Evolutionary conservation across 2,797 vertebrate species (phyloP).

Genomic region (Dermochelys coriacea): DNA sequence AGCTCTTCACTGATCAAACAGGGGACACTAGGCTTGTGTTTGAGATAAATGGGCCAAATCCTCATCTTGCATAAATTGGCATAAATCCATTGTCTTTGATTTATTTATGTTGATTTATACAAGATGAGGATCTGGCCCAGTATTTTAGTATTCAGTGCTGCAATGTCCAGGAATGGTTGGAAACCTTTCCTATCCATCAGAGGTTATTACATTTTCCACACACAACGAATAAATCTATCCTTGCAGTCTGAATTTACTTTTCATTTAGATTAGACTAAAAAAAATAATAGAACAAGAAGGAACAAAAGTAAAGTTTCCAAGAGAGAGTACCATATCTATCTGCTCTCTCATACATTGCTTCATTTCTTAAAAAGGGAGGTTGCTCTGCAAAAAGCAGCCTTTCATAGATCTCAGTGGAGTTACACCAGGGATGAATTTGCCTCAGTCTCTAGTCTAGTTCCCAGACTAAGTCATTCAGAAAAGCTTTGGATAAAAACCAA

Average conservation of each 20-base stretch:
- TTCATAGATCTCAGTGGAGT: neutral
- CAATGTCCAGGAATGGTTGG: neutral
- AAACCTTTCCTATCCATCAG: neutral
- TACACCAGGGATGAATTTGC: neutral
- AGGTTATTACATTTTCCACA: neutral
- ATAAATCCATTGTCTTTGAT: neutral
- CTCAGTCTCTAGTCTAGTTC: neutral
- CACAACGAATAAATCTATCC: neutral
- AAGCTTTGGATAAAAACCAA: neutral
- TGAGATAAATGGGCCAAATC: neutral
- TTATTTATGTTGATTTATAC: neutral
- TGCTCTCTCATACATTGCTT: neutral
- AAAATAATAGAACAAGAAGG: neutral
- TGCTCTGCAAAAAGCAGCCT: neutral
- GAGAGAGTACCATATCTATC: fast-evolving
- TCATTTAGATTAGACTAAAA: neutral
- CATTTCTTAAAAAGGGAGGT: neutral
- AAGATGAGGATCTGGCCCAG: neutral
- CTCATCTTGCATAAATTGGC: neutral
- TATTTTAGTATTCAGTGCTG: neutral
- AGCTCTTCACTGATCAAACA: neutral
- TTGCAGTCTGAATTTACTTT: neutral
- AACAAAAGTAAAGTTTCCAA: neutral
- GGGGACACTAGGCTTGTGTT: neutral
- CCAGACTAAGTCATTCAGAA: neutral